Conservation (phyloP, 2,797 vertebrate genomes). For the Psittacula echo region DNA sequence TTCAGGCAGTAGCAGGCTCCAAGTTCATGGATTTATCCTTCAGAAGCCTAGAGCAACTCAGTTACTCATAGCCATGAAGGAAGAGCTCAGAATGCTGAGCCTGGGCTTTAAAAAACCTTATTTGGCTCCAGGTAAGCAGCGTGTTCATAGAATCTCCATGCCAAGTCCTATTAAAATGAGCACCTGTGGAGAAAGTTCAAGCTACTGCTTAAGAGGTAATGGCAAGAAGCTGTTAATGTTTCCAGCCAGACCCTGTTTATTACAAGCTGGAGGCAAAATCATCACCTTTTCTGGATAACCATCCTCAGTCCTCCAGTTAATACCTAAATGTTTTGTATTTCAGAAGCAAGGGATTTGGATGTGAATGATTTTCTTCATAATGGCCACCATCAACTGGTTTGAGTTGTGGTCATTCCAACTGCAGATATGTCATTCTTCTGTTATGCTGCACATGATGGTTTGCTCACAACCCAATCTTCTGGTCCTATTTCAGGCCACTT, state of each 20-base stretch:
- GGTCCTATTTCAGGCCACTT: constrained; percentile 74
- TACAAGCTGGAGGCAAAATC: constrained; percentile 14
- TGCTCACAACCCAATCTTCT: background rate
- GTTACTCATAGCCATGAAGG: background rate
- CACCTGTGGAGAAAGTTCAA: background rate
- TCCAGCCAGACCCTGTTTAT: background rate
- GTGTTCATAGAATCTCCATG: background rate
- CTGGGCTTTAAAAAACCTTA: background rate
- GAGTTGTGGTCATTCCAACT: background rate
- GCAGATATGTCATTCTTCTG: background rate
- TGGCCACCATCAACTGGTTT: background rate
- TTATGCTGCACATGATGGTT: rapidly evolving
- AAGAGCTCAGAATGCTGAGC: background rate
- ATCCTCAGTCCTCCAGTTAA: background rate
- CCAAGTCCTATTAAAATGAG: background rate
- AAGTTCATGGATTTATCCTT: background rate
- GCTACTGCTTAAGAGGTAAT: background rate
- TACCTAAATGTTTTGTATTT: rapidly evolving
- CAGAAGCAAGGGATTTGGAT: rapidly evolving
- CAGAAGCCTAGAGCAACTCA: background rate
- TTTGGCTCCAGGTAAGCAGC: background rate
- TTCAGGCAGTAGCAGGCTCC: background rate
- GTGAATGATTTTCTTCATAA: background rate
- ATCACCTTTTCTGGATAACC: background rate
- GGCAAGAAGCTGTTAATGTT: background rate